Base-by-base conservation (phyloP, 2,888 invertebrate genomes). In the Alloscopus bannaensis region DNA sequence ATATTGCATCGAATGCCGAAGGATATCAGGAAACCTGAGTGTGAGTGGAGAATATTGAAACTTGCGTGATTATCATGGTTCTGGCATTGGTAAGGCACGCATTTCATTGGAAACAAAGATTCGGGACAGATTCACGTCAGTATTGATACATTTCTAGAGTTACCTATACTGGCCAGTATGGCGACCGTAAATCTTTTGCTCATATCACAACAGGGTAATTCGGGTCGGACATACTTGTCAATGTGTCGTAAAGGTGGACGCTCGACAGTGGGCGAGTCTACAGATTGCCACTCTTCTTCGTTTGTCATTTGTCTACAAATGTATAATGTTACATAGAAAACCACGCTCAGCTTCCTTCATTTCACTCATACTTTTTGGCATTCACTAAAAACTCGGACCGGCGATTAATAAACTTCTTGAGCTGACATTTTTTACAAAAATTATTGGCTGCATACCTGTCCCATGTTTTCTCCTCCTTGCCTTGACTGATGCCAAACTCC, bases 1-100 rank as follows among this genome's bases (percentile, higher is more conserved):
- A 99, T 96, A 90, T 99, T 99, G 89, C 98, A 98, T 76, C 99
- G 92, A 93, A 99, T 99, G 20, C 99, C 99, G 88, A 97, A 97
- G 89, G 96, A 96, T 88, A 97, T 96, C 89, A 97, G 92, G 89
- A 97, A 97, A 72, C 97, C 91, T 90, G 85, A 2, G 83, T 26
- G n/a, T n/a, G 29, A 29, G 24, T 22, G 20, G 4, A 29, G 3
- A 70, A 29, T 18, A 50, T 28, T 66, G 6, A 18, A 47, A 29
- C 26, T 2, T n/a, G n/a, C n/a, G n/a, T n/a, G n/a, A n/a, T n/a
- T n/a, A n/a, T n/a, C n/a, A n/a, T n/a, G n/a, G n/a, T n/a, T n/a
- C n/a, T n/a, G n/a, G n/a, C n/a, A n/a, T n/a, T n/a, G n/a, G n/a
- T n/a, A n/a, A n/a, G n/a, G n/a, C n/a, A n/a, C n/a, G n/a, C n/a